Conservation (phyloP, 2,113 vertebrate genomes). For the Odobenus rosmarus region DNA sequence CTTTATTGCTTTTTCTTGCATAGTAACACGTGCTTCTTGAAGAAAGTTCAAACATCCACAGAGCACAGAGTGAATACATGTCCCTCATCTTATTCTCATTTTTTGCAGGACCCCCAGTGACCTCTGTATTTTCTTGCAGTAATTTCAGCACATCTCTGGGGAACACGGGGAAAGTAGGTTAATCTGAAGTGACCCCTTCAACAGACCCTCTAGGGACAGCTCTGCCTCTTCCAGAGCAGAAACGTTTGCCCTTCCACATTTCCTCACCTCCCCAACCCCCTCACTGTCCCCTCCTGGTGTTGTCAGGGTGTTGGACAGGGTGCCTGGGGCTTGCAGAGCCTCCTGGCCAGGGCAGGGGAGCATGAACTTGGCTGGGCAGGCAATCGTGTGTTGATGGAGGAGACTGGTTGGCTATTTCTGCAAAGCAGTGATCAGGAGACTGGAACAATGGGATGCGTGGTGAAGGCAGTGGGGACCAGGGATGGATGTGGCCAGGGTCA, state of each 20-base stretch:
- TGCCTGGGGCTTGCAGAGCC: not conserved
- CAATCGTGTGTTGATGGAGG: not conserved
- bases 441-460: rapidly evolving
- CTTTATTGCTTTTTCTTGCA: not conserved
- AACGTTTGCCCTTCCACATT: not conserved
- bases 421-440: not conserved
- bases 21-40: not conserved
- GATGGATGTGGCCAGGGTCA: too few species aligned
- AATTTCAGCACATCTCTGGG: not conserved
- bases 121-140: not conserved
- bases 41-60: not conserved
- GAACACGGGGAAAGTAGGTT: not conserved
- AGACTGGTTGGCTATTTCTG: not conserved
- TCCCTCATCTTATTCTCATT: not conserved
- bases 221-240: not conserved
- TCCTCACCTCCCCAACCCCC: not conserved
- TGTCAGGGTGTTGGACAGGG: not conserved
- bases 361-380: too few species aligned
- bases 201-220: not conserved
- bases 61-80: not conserved
- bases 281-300: not conserved
- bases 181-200: not conserved
- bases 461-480: not conserved
- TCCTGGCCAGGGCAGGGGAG: not conserved
- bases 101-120: not conserved